phyloP scores from a whole-genome alignment of 2,888 invertebrate species.

The Embidobia sp. region DNA sequence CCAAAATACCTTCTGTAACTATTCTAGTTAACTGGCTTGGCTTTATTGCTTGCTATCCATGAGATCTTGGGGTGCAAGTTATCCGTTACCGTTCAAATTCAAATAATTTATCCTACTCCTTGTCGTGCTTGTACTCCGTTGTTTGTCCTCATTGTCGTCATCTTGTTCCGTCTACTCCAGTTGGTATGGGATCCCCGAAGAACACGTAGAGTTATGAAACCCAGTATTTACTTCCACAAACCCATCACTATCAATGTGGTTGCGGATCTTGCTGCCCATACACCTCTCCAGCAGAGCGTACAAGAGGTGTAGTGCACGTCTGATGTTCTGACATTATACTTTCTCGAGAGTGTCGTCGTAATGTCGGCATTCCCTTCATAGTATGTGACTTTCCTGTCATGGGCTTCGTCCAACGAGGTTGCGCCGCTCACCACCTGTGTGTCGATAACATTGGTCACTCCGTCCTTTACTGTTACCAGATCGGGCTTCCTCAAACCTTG shows the following conservation, averaged over 20 bases:
- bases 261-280: constrained; percentile 45
- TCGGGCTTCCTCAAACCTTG: constrained; percentile 49
- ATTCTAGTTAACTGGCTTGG: no score
- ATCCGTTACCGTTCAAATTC: no score
- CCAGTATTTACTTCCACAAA: constrained; percentile 22
- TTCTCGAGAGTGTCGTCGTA: background rate
- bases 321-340: background rate
- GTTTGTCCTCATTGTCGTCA: no score
- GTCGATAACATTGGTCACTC: constrained; percentile 17
- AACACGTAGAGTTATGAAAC: constrained; percentile 22
- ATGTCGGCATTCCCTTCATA: constrained; percentile 9
- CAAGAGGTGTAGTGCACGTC: constrained; percentile 31
- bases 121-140: no score
- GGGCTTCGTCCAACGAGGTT: constrained; percentile 4
- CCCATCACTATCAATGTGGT: no score
- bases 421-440: constrained; percentile 44
- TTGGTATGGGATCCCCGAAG: constrained; percentile 17
- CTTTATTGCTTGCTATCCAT: no score
- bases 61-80: no score
- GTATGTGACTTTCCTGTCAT: constrained; percentile 21
- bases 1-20: no score
- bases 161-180: constrained; percentile 31
- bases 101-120: no score
- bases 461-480: constrained; percentile 1
- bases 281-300: constrained; percentile 57